phyloP scores from a whole-genome alignment of 2,888 invertebrate species.

The Hirtodrosophila confusa region DNA sequence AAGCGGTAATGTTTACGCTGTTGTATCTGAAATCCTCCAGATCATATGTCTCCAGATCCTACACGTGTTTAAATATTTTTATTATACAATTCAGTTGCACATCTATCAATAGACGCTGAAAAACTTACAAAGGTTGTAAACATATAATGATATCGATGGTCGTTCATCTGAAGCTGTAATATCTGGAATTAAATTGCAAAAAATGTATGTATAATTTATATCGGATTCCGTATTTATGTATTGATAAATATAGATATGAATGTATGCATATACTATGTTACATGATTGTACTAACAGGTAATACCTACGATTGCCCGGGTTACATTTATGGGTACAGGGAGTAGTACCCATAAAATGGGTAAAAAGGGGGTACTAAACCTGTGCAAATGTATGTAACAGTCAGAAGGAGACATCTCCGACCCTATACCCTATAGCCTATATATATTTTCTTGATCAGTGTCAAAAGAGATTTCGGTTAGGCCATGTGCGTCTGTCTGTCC shows the following conservation, averaged over 20 bases:
- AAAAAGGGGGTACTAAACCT: too few relatives aligned
- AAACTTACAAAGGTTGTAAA: slow-evolving; percentile 96
- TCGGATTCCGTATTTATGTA: not conserved
- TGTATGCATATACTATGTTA: not conserved
- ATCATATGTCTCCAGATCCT: slow-evolving; percentile 95
- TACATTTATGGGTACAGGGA: too few relatives aligned
- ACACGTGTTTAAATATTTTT: not conserved
- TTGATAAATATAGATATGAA: slow-evolving; percentile 1
- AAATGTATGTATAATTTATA: not conserved
- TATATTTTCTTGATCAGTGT: too few relatives aligned
- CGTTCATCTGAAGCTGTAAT: slow-evolving; percentile 97
- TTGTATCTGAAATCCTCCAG: slow-evolving; percentile 97
- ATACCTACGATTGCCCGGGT: too few relatives aligned
- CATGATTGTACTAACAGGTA: too few relatives aligned
- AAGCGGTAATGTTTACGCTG: slow-evolving; percentile 97
- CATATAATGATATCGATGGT: slow-evolving; percentile 96
- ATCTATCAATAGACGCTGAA: too few relatives aligned
- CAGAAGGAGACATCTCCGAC: too few relatives aligned
- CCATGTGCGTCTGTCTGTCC: too few relatives aligned
- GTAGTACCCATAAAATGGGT: too few relatives aligned
- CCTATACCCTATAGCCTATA: too few relatives aligned
- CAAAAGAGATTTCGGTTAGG: too few relatives aligned
- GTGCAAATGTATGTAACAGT: too few relatives aligned
- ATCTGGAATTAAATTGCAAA: slow-evolving; percentile 87
- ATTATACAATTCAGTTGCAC: not conserved